phyloP scores from a whole-genome alignment of 2,797 vertebrate genomes.

The Nothura maculosa region DNA sequence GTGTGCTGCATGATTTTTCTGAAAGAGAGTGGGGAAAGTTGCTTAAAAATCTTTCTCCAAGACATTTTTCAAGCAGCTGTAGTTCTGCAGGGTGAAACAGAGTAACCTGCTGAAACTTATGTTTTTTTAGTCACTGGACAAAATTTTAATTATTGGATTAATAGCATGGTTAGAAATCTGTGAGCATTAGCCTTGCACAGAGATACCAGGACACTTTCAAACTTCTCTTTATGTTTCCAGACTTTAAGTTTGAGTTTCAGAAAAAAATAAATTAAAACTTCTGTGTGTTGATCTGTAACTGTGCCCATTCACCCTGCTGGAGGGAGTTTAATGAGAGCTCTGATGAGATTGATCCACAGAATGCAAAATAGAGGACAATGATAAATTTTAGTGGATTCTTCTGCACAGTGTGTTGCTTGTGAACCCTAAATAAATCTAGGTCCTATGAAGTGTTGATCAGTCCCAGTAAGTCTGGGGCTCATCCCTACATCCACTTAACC shows the following conservation, averaged over 20 bases:
- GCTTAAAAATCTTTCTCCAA: slow-evolving; percentile 8
- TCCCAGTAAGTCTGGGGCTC: not conserved
- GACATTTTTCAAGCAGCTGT: slow-evolving; percentile 9
- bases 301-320: not conserved
- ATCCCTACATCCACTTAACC: not conserved
- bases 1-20: slow-evolving; percentile 10
- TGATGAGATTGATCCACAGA: not conserved
- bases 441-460: not conserved
- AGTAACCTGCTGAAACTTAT: not conserved
- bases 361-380: not conserved
- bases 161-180: not conserved
- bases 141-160: not conserved
- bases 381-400: not conserved
- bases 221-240: not conserved
- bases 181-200: not conserved
- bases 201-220: not conserved
- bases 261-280: not conserved
- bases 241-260: not conserved
- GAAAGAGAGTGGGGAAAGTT: not conserved
- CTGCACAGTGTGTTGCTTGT: not conserved
- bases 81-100: slow-evolving; percentile 2
- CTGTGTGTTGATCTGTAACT: not conserved
- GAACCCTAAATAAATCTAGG: not conserved
- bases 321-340: not conserved
- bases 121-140: not conserved